Percentiles rank a stretch among this genome's conserved stretches.
These are phyloP conservation scores for Diploscapter pachys DNA, from an alignment of 1,140 invertebrate species.

Conservation along the genomic window DNA sequence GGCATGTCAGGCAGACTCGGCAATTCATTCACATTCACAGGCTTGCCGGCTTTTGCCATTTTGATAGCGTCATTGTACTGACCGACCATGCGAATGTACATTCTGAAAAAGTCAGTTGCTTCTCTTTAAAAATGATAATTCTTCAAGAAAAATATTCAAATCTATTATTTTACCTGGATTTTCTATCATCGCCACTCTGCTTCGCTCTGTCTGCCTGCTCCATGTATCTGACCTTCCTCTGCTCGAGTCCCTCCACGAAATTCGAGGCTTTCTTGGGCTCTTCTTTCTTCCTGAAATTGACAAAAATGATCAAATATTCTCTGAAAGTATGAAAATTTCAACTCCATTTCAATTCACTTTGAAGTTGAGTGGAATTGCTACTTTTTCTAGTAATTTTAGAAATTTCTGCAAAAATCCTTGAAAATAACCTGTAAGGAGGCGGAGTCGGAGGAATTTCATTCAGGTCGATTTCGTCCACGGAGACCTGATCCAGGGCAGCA, in stretches of 20 bases:
- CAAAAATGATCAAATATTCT: no score
- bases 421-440: conserved; percentile 22
- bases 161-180: conserved; percentile 74
- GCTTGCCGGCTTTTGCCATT: conserved; percentile 72
- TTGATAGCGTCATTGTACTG: conserved; percentile 88
- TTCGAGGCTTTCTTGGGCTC: conserved; percentile 64
- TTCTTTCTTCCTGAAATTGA: conserved; percentile 33
- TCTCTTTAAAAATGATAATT: conserved; percentile 61
- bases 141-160: conserved; percentile 75
- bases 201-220: conserved; percentile 71
- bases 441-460: conserved; percentile 34
- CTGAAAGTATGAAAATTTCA: no score
- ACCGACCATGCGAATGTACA: conserved; percentile 47
- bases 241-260: conserved; percentile 76
- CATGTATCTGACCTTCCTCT: conserved; percentile 76
- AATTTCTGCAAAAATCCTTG: conserved; percentile 11
- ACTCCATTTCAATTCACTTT: no score
- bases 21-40: conserved; percentile 76
- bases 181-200: conserved; percentile 74
- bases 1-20: conserved; percentile 76
- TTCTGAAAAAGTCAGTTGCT: conserved; percentile 57
- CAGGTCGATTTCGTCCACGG: conserved; percentile 29
- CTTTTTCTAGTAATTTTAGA: no score
- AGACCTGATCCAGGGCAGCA: conserved; percentile 22
- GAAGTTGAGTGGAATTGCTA: no score